Evolutionary conservation across 2,888 invertebrate species (phyloP), one percentile per base, ranked within the genome.

Genomic region (Drosophila prostipennis): DNA sequence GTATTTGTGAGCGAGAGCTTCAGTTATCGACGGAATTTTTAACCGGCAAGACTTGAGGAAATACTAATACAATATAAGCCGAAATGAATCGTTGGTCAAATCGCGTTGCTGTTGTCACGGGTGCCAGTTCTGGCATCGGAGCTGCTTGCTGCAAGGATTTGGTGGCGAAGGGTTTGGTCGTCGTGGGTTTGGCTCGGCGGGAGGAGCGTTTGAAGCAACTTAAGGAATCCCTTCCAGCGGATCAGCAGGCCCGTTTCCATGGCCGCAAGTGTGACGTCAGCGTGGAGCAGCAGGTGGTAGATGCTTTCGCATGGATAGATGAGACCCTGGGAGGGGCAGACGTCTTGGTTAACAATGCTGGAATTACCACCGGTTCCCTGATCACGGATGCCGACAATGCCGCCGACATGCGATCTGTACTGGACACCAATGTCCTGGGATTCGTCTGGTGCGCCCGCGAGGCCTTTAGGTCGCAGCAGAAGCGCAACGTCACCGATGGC

Each of bases 301-400:
- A 68, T 0, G 13, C 67, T 6, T 65, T 68, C 3, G 65, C 67
- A 19, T 68, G 68, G 68, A 39, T 68, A 5, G 68, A 68, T 3
- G 39, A 94, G 29, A 93, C 94, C 72, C 96, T 93, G 87, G 93
- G 94, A 1, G 94, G 93, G 88, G 90, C 97, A 3, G 96, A 97
- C 92, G 94, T 97, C 16, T 91, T 97, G 42, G 93, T 97, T 0
- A 97, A 98, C 90, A 97, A 96, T 92, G 98, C 98, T 55, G 98
- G 98, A n/a, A 93, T 96, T 54, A 3, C 8, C 1, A 29, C 14
- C 1, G 0, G 0, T 0, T 16, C 39, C 0, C 2, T 8, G 0
- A 52, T 89, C 6, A 56, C 76, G 3, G 65, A 63, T 11, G 67
- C 77, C 1, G 76, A 65, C 13, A 89, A 90, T 57, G 67, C 78